A percentile compares a stretch with the other conserved stretches of the same genome.
These are phyloP conservation scores for Malacoraja senta DNA, from an alignment of 2,797 vertebrate species.

Conservation along the genomic window DNA sequence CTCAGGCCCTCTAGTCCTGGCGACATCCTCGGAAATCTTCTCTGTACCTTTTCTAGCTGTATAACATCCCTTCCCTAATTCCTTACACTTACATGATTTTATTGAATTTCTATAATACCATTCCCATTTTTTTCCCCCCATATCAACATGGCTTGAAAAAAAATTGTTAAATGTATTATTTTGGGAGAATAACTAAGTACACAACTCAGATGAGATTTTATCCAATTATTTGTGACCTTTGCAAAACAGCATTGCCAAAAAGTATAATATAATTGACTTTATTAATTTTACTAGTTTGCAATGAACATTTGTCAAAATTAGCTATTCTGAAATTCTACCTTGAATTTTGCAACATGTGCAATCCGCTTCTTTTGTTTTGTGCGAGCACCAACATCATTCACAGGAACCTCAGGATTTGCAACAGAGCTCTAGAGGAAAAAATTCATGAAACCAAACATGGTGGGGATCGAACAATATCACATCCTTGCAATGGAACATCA, in stretches of 20 bases:
- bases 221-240: background rate
- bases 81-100: no score
- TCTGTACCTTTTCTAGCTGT: no score
- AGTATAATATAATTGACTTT: background rate
- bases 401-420: slow-evolving; percentile 42
- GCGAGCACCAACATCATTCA: slow-evolving; percentile 42
- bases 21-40: no score
- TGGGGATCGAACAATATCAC: background rate
- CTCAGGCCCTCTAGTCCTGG: no score
- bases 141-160: no score
- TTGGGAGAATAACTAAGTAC: no score
- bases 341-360: slow-evolving; percentile 54
- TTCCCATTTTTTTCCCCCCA: no score
- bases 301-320: background rate
- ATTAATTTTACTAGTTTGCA: background rate
- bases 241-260: background rate
- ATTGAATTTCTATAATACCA: no score
- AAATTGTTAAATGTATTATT: no score
- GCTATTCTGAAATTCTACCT: background rate
- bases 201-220: no score
- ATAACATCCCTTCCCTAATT: no score
- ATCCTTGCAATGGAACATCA: background rate
- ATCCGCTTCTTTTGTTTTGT: slow-evolving; percentile 57
- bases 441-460: background rate
- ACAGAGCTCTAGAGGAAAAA: background rate